Base-by-base conservation (phyloP, 2,888 invertebrate genomes). In the Lasioglossum villosulum region DNA sequence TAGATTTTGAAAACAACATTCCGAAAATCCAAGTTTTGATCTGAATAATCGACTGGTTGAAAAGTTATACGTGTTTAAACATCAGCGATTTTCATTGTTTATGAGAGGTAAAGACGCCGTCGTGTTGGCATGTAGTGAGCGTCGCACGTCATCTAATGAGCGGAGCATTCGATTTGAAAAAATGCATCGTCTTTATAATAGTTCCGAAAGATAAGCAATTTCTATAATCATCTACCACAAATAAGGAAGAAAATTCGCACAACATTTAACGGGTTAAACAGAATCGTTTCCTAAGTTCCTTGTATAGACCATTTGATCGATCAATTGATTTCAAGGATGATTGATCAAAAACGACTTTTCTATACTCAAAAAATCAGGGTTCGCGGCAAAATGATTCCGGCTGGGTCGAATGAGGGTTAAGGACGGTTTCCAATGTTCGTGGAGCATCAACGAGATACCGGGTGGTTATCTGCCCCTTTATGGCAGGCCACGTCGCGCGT, bases 391-490 rank as follows among this genome's bases (percentile, higher is more conserved):
- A 63, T 63, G 70, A 37, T 37, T 39, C 70, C 1, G 39, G 23
- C 23, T 5, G 12, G 39, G 68, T 23, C 5, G 39, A 70, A 70
- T n/a, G 39, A 39, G 37, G 70, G 70, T 39, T 70, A 70, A 70
- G 37, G 19, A 30, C 16, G 80, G 82, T 88, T 87, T 71, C 71
- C 83, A 90, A 90, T 87, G 90, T 81, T 80, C 73, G 59, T 73
- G 37, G 71, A 85, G 78, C 63, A 81, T 71, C 72, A 48, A 66
- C 77, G 68, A 81, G 84, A 87, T 81, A 85, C 70, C 75, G 78
- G 76, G 68, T 34, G 48, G 82, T 86, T 85, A 85, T 90, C 88
- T 75, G 80, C 78, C 77, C 78, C 73, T 88, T 90, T 83, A 83
- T 76, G 84, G 78, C 73, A 77, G 74, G 71, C 78, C 84, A 72